A percentile compares a stretch with the other conserved stretches of the same genome.
These are phyloP conservation scores for Callipepla californica DNA, from an alignment of 2,113 vertebrate genomes.

Conservation along the genomic window DNA sequence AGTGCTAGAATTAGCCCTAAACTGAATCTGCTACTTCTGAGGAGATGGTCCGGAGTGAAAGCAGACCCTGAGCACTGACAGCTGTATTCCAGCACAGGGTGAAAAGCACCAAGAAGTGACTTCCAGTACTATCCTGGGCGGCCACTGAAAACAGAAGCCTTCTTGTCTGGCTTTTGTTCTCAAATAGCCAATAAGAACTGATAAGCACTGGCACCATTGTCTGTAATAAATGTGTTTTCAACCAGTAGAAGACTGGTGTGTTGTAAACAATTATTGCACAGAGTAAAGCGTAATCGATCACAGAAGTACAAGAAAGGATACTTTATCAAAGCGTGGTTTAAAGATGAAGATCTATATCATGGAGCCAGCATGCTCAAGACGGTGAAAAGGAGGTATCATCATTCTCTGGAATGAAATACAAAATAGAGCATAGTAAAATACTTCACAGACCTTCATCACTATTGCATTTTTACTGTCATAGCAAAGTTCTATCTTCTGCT, in stretches of 20 bases:
- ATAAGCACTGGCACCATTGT: slow-evolving; percentile 73
- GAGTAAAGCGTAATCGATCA: slow-evolving; percentile 30
- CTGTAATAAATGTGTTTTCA: slow-evolving; percentile 56
- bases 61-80: background rate
- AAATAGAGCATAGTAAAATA: background rate
- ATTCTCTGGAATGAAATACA: background rate
- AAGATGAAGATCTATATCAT: background rate
- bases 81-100: slow-evolving; percentile 31
- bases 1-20: background rate
- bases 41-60: slow-evolving; percentile 1
- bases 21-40: background rate
- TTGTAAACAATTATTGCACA: slow-evolving; percentile 58
- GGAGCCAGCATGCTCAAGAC: background rate
- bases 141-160: slow-evolving; percentile 54
- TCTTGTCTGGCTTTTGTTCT: slow-evolving; percentile 67
- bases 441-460: background rate
- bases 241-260: slow-evolving; percentile 8
- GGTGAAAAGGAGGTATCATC: background rate
- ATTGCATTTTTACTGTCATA: background rate
- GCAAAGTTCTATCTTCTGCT: background rate
- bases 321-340: background rate
- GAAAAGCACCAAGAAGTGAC: slow-evolving; percentile 72
- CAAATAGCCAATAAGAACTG: slow-evolving; percentile 52
- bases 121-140: slow-evolving; percentile 60
- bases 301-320: slow-evolving; percentile 21